phyloP scores from a whole-genome alignment of 2,888 invertebrate species.

The Drosophila quinaria region DNA sequence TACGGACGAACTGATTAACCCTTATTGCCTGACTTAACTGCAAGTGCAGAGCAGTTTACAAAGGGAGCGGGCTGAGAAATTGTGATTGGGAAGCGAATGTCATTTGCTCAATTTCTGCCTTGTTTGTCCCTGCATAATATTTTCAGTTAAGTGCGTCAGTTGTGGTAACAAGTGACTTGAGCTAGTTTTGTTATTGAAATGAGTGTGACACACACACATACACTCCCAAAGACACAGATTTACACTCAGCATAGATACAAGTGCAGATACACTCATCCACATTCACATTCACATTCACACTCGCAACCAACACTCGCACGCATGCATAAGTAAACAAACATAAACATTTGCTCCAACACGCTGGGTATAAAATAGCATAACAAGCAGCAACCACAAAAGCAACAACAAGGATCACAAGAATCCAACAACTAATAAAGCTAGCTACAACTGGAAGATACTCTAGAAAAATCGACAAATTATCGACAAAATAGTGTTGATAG shows the following conservation, averaged over 20 bases:
- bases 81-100: background rate
- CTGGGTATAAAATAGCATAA: slow-evolving; percentile 78
- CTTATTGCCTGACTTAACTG: slow-evolving; percentile 43
- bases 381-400: slow-evolving; percentile 70
- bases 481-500: background rate
- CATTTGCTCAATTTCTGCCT: slow-evolving; percentile 53
- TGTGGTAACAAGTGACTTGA: slow-evolving; percentile 77
- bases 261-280: slow-evolving; percentile 53
- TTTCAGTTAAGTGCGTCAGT: slow-evolving; percentile 77
- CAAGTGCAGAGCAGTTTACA: background rate
- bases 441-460: background rate
- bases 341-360: slow-evolving; percentile 80
- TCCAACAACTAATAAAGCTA: background rate
- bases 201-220: slow-evolving; percentile 46
- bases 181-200: slow-evolving; percentile 81
- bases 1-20: slow-evolving; percentile 60
- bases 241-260: slow-evolving; percentile 59
- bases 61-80: background rate
- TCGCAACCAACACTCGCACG: slow-evolving; percentile 68
- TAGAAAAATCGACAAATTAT: background rate
- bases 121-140: slow-evolving; percentile 76
- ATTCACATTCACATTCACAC: slow-evolving; percentile 19
- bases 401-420: slow-evolving; percentile 45
- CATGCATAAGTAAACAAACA: slow-evolving; percentile 82
- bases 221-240: too few relatives aligned